Base-by-base conservation (phyloP, 2,888 invertebrate genomes). In the Cybosia mesomella region DNA sequence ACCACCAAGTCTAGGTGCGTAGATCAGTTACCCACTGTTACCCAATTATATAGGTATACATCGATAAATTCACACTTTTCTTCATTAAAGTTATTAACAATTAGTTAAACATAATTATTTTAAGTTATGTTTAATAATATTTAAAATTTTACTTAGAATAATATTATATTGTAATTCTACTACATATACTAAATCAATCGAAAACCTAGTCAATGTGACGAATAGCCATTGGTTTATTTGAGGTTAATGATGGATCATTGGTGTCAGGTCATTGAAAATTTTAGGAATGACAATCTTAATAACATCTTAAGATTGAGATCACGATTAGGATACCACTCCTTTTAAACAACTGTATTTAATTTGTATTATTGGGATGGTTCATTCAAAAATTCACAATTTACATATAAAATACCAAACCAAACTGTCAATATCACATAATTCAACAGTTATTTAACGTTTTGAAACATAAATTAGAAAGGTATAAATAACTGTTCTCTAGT, bases 381-480 rank as follows among this genome's bases (percentile, higher is more conserved):
- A n/a, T 49, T 49, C 9, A 49, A 49, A 49, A 49, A 49, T 18
- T n/a, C 8, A 49, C n/a, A n/a, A 49, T 49, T 49, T n/a, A 49
- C 49, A 49, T 49, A 49, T 15, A n/a, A 43, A 39, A 18, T 18
- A 18, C 18, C 43, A 43, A 43, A 43, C 15, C 7, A 18, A 43
- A 49, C n/a, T 49, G n/a, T 7, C 43, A 18, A 43, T 18, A 22
- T 34, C 32, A 18, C 58, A 58, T 58, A 58, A 58, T 34, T 58
- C 34, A 28, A 13, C 58, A 58, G 32, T 34, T 58, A 58, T n/a
- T 58, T 34, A 43, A 43, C 24, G 18, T 34, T 36, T 59, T 22
- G 32, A 4, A 34, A 39, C 24, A 39, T 58, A 32, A 58, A 34
- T 18, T 58, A 15, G 58, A 58, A 58, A 58, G n/a, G 58, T 58